Evolutionary conservation across 2,797 vertebrate genomes (phyloP).

Genomic region (Pseudocheirus occidentalis): DNA sequence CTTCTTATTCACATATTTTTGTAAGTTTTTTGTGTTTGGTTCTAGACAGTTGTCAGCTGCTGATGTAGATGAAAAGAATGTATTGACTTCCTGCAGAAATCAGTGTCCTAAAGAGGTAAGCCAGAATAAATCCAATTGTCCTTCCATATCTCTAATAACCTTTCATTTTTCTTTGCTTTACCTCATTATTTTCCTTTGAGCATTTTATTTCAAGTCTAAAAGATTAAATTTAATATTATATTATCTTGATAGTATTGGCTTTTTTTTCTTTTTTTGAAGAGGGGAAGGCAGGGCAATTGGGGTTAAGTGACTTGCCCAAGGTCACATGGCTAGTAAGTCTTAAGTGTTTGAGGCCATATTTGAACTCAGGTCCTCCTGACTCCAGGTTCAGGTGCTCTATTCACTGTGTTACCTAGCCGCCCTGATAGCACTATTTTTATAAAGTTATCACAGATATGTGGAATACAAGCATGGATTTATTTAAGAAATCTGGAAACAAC

Average conservation of each 20-base stretch:
- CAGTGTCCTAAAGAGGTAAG: constrained; percentile 92
- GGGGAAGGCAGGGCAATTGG: no score
- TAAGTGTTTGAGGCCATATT: no score
- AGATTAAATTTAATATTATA: neutral
- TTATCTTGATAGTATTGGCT: neutral
- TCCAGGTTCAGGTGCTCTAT: no score
- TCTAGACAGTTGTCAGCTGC: constrained; percentile 87
- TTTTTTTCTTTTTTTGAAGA: no score
- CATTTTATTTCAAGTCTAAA: neutral
- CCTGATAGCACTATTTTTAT: neutral
- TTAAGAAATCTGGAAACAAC: constrained; percentile 15
- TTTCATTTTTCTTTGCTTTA: neutral
- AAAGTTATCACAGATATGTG: neutral
- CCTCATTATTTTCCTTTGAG: constrained; percentile 27
- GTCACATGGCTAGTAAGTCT: no score
- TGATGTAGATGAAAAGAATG: constrained; percentile 84
- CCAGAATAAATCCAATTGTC: neutral
- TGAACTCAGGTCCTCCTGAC: no score
- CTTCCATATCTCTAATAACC: neutral
- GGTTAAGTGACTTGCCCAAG: no score
- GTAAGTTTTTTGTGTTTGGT: constrained; percentile 42
- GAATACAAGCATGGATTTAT: constrained; percentile 13
- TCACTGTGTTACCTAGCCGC: no score
- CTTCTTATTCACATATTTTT: constrained; percentile 52
- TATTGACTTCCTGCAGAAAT: constrained; percentile 89